Conservation (phyloP, 2,113 vertebrate genomes). For the Cyprinodon variegatus region DNA sequence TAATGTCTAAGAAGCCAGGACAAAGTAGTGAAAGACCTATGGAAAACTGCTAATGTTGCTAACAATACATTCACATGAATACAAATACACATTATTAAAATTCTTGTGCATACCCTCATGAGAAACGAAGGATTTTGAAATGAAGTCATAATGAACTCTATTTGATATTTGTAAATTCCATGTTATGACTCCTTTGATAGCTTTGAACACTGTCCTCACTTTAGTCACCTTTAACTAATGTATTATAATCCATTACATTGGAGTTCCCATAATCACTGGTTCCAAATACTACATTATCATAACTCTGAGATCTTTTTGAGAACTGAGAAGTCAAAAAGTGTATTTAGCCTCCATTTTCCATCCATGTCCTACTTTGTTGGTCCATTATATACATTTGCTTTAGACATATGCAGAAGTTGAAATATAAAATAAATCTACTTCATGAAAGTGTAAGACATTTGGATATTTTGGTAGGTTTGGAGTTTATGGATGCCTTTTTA, state of each 20-base stretch:
- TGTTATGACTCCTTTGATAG: no score
- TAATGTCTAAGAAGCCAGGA: no score
- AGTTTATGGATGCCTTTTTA: no score
- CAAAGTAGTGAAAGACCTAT: no score
- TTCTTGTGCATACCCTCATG: no score
- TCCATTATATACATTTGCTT: not conserved
- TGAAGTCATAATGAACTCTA: no score
- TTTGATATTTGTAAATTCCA: no score
- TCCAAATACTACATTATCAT: constrained; percentile 41
- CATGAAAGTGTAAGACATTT: not conserved
- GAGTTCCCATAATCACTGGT: constrained; percentile 38
- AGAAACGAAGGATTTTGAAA: no score
- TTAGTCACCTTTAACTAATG: constrained; percentile 13
- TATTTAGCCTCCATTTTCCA: not conserved
- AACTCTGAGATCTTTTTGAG: constrained; percentile 30
- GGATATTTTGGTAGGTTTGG: not conserved
- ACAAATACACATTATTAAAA: no score
- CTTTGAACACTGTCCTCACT: not conserved
- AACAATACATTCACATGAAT: no score
- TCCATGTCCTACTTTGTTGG: no score
- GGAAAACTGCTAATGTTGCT: no score
- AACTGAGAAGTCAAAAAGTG: not conserved
- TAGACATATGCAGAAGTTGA: not conserved
- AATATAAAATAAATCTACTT: not conserved
- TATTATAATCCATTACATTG: constrained; percentile 58